Evolutionary conservation across 2,797 vertebrate species (phyloP), one percentile per base, ranked within the genome.

Genomic region (Coreius guichenoti): DNA sequence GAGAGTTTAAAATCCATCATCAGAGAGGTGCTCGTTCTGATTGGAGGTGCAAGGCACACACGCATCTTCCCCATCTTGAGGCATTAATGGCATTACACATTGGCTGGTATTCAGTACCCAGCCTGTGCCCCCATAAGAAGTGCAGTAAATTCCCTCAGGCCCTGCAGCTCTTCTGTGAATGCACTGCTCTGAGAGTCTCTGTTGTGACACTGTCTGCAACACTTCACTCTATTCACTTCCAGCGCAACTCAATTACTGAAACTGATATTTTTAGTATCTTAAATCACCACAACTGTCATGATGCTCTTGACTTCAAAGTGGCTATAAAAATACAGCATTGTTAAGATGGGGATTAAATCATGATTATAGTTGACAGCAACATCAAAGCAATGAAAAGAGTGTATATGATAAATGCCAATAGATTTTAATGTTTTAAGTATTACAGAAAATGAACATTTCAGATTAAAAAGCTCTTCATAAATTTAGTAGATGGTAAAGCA

Each of bases 281-380:
- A 89, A 90, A 90, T 92, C 92, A 92, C 88, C 86, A 85, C 72
- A 81, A 86, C 91, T 92, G 90, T 92, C 89, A 89, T 88, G 86
- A 91, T 90, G 86, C 85, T 90, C 88, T 90, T 88, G 81, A 89
- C 90, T 90, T 91, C 92, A 91, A 91, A 92, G 91, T 76, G 77
- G 58, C 84, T 86, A 84, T 82, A 90, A 89, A 75, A 86, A 89
- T 87, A 89, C 87, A 80, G 80, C 88, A 91, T 91, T 90, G 90
- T 91, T 82, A 87, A 88, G 33, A 88, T 81, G 81, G 61, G 89
- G 89, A 88, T 90, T 89, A 91, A 90, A 89, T 91, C 87, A 89
- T 84, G 87, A 91, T 90, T 82, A 87, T 54, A 86, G 88, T 78
- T 87, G 84, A 81, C 87, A 85, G 82, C 26, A 13, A 86, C 80